These are phyloP conservation scores for Notothenia rossii DNA, from an alignment of 2,113 vertebrate genomes.

Conservation along the genomic window DNA sequence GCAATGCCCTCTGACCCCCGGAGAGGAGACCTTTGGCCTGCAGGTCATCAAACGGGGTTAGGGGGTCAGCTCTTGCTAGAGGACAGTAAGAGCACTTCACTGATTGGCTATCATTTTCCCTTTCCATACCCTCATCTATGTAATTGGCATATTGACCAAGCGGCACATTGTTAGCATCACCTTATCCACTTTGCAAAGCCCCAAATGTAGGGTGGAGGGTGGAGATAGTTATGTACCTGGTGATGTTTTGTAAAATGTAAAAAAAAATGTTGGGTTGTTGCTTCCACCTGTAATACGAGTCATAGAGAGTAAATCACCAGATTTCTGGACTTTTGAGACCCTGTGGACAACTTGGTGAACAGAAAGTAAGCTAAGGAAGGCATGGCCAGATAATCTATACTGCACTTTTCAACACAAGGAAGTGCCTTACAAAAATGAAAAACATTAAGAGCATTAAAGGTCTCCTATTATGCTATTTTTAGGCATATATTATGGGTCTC, in stretches of 20 bases:
- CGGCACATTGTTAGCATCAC: conserved; percentile 71
- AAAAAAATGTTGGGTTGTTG: neutral
- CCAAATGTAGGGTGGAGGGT: conserved; percentile 16
- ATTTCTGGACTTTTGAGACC: neutral
- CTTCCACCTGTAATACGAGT: neutral
- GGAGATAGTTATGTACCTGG: conserved; percentile 20
- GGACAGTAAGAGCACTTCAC: conserved; percentile 79
- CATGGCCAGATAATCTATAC: too few species aligned
- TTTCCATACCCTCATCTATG: conserved; percentile 79
- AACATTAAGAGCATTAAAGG: too few species aligned
- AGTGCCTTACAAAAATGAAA: too few species aligned
- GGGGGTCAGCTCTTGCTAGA: conserved; percentile 77
- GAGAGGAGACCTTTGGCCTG: conserved; percentile 76
- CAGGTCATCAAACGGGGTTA: conserved; percentile 69
- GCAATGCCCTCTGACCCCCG: conserved; percentile 71
- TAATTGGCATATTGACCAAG: conserved; percentile 83
- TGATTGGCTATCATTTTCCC: conserved; percentile 85
- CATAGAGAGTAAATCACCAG: conserved; percentile 7
- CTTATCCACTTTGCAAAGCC: conserved; percentile 50
- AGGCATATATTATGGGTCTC: too few species aligned
- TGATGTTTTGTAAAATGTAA: conserved; percentile 4
- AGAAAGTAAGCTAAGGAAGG: neutral
- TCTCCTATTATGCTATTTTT: too few species aligned
- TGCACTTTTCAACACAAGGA: too few species aligned
- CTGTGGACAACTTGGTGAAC: neutral